Conservation (phyloP, 2,113 vertebrate species). For the Sarotherodon lohbergeri region DNA sequence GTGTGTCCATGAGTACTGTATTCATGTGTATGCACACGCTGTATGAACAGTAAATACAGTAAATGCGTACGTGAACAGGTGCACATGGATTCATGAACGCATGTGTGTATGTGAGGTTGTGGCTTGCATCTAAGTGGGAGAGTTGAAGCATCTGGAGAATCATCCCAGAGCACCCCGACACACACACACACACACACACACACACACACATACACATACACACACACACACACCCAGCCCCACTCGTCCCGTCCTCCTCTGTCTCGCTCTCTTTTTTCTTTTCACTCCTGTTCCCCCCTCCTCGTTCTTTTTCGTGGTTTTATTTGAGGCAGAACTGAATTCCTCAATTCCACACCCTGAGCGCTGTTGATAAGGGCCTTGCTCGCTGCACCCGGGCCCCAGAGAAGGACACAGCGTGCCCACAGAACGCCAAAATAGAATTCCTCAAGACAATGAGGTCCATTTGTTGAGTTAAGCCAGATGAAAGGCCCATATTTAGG, state of each 20-base stretch:
- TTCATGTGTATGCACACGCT: background rate
- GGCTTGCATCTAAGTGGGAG: slow-evolving; percentile 19
- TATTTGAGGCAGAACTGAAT: slow-evolving; percentile 66
- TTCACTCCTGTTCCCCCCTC: background rate
- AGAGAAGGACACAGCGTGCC: slow-evolving; percentile 55
- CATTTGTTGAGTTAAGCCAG: slow-evolving; percentile 71
- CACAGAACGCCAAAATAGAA: slow-evolving; percentile 68
- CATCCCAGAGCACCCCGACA: background rate
- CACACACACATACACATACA: too few species aligned
- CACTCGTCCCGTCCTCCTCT: background rate
- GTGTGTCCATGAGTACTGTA: background rate
- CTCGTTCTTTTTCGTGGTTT: slow-evolving; percentile 44
- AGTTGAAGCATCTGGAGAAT: slow-evolving; percentile 29
- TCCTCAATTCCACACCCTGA: slow-evolving; percentile 71
- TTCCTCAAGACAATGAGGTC: slow-evolving; percentile 76
- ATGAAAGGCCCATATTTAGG: slow-evolving; percentile 71
- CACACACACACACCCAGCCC: background rate
- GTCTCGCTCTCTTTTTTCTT: background rate
- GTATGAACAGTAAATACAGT: background rate
- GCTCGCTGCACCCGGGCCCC: slow-evolving; percentile 54
- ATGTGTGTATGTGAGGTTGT: slow-evolving; percentile 10
- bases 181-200: background rate
- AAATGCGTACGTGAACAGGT: background rate
- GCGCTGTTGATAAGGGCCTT: slow-evolving; percentile 69
- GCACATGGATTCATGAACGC: background rate